These are phyloP conservation scores for Crocuta crocuta DNA, from an alignment of 2,113 vertebrate species.

Conservation along the genomic window DNA sequence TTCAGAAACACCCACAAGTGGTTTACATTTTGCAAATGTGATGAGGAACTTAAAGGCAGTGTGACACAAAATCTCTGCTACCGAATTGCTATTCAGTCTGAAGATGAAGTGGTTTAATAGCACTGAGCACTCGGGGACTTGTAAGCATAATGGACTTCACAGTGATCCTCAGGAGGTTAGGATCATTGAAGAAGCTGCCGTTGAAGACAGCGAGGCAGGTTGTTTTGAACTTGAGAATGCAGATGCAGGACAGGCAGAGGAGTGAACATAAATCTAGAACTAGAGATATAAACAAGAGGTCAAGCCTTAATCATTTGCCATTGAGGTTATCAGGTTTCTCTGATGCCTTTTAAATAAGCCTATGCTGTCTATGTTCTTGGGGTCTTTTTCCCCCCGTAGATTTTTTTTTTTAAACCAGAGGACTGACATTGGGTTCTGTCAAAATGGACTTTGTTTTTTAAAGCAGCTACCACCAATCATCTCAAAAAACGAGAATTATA, in stretches of 20 bases:
- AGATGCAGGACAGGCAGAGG: background rate
- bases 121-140: no score
- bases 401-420: background rate
- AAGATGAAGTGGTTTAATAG: background rate
- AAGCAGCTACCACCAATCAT: background rate
- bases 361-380: background rate
- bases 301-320: background rate
- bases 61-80: background rate
- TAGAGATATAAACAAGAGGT: background rate
- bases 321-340: background rate
- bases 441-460: background rate
- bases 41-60: background rate
- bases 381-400: background rate
- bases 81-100: background rate
- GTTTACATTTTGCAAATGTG: background rate
- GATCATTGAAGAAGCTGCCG: background rate
- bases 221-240: background rate
- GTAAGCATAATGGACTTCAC: background rate
- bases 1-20: background rate
- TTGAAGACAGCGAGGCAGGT: accelerated
- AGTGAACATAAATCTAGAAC: background rate
- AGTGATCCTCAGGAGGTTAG: no score
- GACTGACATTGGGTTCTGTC: background rate
- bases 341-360: background rate
- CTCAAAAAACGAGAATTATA: background rate